A percentile compares a stretch with the other conserved stretches of the same genome.
These are phyloP conservation scores for Neosilurus hyrtlii DNA, from an alignment of 2,797 vertebrate species.

Conservation along the genomic window DNA sequence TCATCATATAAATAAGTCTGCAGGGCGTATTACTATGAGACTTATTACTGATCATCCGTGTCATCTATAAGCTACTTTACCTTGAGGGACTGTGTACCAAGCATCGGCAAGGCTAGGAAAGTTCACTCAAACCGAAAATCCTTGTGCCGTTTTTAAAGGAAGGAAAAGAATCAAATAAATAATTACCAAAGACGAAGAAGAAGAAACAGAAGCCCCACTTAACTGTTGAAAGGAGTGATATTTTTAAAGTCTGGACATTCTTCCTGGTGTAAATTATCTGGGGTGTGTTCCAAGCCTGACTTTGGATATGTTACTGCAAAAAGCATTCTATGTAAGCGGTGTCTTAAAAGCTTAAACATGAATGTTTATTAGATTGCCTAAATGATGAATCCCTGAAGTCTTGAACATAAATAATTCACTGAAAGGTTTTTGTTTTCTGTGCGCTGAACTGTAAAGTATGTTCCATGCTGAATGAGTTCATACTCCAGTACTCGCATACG, in stretches of 20 bases:
- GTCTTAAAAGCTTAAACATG: background rate
- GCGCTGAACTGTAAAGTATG: background rate
- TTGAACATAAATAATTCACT: background rate
- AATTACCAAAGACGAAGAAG: no score
- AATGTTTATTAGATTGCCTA: background rate
- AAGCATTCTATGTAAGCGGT: background rate
- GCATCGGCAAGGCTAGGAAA: background rate
- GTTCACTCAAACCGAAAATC: background rate
- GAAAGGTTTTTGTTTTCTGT: background rate
- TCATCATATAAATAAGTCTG: constrained; percentile 32
- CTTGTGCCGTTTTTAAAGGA: background rate
- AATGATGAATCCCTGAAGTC: background rate
- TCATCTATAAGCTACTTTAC: constrained; percentile 48
- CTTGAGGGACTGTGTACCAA: background rate
- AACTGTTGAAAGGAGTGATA: background rate
- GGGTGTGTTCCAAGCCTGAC: background rate
- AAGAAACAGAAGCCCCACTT: background rate
- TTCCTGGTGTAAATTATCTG: background rate
- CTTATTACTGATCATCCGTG: constrained; percentile 30
- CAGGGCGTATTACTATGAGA: constrained; percentile 35
- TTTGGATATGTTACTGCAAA: background rate
- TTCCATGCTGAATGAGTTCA: background rate
- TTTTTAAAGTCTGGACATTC: constrained; percentile 1
- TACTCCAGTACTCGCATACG: background rate
- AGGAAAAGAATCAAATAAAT: background rate